phyloP scores from a whole-genome alignment of 2,797 vertebrate genomes.

The Falco peregrinus region DNA sequence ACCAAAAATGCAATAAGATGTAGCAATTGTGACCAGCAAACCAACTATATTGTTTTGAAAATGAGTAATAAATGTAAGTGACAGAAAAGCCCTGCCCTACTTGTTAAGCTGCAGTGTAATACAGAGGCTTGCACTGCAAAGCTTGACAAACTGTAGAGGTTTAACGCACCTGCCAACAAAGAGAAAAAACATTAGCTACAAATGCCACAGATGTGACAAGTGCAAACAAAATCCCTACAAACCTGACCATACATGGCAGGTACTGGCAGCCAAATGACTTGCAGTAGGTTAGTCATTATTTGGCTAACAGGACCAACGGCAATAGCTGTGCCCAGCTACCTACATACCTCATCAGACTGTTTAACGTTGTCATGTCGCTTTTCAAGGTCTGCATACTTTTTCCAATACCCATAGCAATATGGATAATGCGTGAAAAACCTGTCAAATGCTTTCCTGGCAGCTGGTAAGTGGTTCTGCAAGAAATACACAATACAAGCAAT shows the following conservation, averaged over 20 bases:
- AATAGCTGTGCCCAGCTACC: conserved; percentile 44
- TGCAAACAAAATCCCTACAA: conserved; percentile 79
- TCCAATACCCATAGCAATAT: conserved; percentile 99
- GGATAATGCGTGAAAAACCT: conserved; percentile 93
- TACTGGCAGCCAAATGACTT: conserved; percentile 77
- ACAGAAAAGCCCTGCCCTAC: conserved; percentile 87
- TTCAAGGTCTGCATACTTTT: conserved; percentile 97
- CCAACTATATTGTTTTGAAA: conserved; percentile 82
- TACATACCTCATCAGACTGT: conserved; percentile 94
- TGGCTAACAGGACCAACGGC: conserved; percentile 75
- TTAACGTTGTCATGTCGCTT: conserved; percentile 90
- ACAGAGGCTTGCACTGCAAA: conserved; percentile 88
- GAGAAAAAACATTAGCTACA: conserved; percentile 86
- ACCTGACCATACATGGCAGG: conserved; percentile 72
- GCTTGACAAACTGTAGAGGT: conserved; percentile 87
- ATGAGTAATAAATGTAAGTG: conserved; percentile 82
- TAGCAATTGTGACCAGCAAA: conserved; percentile 85
- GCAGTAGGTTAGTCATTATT: conserved; percentile 60
- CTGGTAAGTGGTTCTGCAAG: conserved; percentile 86
- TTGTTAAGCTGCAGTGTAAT: conserved; percentile 89
- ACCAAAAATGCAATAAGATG: conserved; percentile 88
- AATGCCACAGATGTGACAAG: conserved; percentile 81
- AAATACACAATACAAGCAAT: background rate
- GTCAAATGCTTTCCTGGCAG: conserved; percentile 92
- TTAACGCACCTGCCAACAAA: conserved; percentile 89